Evolutionary conservation across 2,888 invertebrate species (phyloP).

Genomic region (Cephus pulcher): DNA sequence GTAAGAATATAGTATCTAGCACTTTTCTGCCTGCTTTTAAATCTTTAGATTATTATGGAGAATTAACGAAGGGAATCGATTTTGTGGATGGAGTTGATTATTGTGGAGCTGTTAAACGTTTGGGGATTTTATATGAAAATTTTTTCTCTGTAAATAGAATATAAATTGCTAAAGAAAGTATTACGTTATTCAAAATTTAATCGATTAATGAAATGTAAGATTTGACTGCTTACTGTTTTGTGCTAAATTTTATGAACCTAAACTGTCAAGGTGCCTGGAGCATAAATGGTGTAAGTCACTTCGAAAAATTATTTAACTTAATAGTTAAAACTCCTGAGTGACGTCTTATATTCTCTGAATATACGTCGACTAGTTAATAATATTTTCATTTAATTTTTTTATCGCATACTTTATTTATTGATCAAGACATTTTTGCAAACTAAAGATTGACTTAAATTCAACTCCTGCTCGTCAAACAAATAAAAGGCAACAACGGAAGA

Average conservation of each 20-base stretch:
- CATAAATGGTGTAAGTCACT: conserved; percentile 12
- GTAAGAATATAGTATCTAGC: conserved; percentile 22
- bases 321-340: not conserved
- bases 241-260: conserved; percentile 16
- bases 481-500: not conserved
- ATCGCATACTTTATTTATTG: not conserved
- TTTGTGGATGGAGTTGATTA: conserved; percentile 13
- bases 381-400: not conserved
- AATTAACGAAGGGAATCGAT: conserved; percentile 10
- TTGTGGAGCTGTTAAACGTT: conserved; percentile 30
- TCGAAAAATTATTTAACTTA: not conserved
- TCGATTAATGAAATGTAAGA: conserved; percentile 28
- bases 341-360: not conserved
- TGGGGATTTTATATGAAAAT: conserved; percentile 46
- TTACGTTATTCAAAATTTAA: conserved; percentile 38
- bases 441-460: not conserved
- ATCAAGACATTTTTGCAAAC: not conserved
- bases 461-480: not conserved
- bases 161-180: conserved; percentile 49
- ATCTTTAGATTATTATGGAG: conserved; percentile 25
- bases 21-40: conserved; percentile 33
- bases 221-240: conserved; percentile 24
- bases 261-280: conserved; percentile 1
- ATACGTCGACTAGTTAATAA: not conserved
- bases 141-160: conserved; percentile 40